A percentile compares a stretch with the other conserved stretches of the same genome.
Conservation (phyloP, 1,140 invertebrate species). For the Rhyacophila brunnea region DNA sequence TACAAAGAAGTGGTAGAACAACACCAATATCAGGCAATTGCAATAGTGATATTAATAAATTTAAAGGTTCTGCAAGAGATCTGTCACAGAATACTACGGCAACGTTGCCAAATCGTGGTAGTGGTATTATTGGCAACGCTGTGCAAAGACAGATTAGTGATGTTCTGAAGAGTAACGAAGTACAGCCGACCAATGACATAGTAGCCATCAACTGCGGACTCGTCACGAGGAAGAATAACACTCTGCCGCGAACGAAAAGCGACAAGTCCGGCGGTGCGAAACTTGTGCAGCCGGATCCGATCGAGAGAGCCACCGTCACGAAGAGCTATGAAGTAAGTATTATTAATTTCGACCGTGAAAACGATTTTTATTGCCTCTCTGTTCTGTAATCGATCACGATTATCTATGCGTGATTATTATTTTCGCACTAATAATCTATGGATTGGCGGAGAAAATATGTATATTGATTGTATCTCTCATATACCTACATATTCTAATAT, state of each 20-base stretch:
- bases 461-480: no score
- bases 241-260: slow-evolving; percentile 46
- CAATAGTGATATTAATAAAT: slow-evolving; percentile 13
- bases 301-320: slow-evolving; percentile 9
- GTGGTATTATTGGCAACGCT: slow-evolving; percentile 18
- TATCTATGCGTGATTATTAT: no score
- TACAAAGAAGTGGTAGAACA: slow-evolving; percentile 29
- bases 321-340: slow-evolving; percentile 34
- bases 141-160: slow-evolving; percentile 52
- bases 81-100: slow-evolving; percentile 4
- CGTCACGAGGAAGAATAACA: slow-evolving; percentile 45
- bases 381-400: no score
- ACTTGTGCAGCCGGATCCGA: slow-evolving; percentile 37
- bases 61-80: background rate
- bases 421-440: no score
- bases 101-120: slow-evolving; percentile 5
- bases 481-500: no score
- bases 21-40: slow-evolving; percentile 25
- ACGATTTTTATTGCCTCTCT: no score
- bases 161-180: slow-evolving; percentile 43
- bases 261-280: slow-evolving; percentile 39
- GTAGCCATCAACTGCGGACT: slow-evolving; percentile 41
- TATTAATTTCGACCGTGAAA: background rate
- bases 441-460: no score
- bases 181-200: slow-evolving; percentile 48